Conservation (phyloP, 1,140 invertebrate species). For the Agraylea sexmaculata region DNA sequence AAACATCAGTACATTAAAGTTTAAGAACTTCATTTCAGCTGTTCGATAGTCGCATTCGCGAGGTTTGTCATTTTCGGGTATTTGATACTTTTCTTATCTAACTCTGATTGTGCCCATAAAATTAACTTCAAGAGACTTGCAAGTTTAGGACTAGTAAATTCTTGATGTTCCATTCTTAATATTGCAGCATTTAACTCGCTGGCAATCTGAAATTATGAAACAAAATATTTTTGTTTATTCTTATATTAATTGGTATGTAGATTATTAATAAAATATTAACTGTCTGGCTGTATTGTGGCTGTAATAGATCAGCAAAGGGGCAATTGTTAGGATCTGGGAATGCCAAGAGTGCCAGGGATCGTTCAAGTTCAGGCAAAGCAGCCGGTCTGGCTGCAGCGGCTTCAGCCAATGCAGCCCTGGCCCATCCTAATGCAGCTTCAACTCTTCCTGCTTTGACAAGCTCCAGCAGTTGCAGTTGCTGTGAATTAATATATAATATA, state of each 20-base stretch:
- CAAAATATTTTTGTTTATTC: conserved; percentile 2
- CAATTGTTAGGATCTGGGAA: conserved; percentile 93
- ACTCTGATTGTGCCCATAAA: conserved; percentile 88
- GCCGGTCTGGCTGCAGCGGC: conserved; percentile 80
- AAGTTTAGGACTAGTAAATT: conserved; percentile 77
- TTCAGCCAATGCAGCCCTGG: conserved; percentile 86
- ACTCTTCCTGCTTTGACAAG: conserved; percentile 75
- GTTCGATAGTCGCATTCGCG: conserved; percentile 67
- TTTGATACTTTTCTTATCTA: conserved; percentile 87
- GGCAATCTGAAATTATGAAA: conserved; percentile 60
- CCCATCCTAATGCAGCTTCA: conserved; percentile 93
- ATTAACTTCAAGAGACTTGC: conserved; percentile 87
- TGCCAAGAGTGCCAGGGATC: conserved; percentile 87
- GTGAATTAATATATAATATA: too few relatives aligned
- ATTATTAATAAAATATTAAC: conserved; percentile 35
- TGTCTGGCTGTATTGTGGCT: conserved; percentile 86
- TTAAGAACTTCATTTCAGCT: conserved; percentile 46
- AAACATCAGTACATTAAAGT: conserved; percentile 13
- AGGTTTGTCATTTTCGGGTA: conserved; percentile 89
- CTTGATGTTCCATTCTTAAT: conserved; percentile 80
- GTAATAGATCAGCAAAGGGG: conserved; percentile 90
- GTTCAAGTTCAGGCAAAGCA: conserved; percentile 61
- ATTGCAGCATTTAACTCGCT: conserved; percentile 96
- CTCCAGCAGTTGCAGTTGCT: conserved; percentile 93
- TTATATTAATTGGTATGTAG: conserved; percentile 1